These are phyloP conservation scores for Bursaphelenchus mucronatus DNA, from an alignment of 1,140 invertebrate genomes.

Conservation along the genomic window DNA sequence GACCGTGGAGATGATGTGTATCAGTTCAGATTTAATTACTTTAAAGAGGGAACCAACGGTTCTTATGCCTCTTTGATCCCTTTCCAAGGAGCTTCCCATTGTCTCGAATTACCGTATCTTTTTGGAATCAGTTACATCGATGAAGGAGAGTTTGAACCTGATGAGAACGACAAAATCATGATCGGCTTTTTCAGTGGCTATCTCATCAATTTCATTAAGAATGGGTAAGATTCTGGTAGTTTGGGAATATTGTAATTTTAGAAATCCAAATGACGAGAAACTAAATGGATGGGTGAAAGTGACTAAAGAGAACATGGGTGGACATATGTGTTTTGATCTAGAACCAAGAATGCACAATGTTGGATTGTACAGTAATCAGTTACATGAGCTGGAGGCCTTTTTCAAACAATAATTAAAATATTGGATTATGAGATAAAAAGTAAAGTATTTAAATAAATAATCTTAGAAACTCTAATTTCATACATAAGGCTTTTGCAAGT, in stretches of 20 bases:
- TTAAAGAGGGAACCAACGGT: constrained; percentile 26
- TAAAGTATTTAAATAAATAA: too few relatives aligned
- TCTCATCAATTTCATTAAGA: constrained; percentile 57
- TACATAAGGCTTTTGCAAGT: too few relatives aligned
- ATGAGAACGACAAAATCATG: constrained; percentile 41
- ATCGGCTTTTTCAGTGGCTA: constrained; percentile 47
- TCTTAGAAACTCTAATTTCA: too few relatives aligned
- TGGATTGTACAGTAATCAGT: too few relatives aligned
- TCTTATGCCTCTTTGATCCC: constrained; percentile 32
- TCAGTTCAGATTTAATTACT: constrained; percentile 39
- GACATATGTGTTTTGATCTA: too few relatives aligned
- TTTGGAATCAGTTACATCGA: constrained; percentile 42
- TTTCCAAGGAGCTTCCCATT: constrained; percentile 46
- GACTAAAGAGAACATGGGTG: too few relatives aligned
- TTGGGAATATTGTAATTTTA: background rate
- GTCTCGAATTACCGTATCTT: constrained; percentile 51
- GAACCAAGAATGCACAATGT: too few relatives aligned
- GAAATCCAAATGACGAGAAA: constrained; percentile 17
- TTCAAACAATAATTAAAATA: too few relatives aligned
- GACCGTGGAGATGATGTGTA: constrained; percentile 29
- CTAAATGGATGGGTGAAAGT: too few relatives aligned
- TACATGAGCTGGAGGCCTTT: too few relatives aligned
- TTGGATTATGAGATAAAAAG: too few relatives aligned
- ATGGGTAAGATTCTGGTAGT: constrained; percentile 37
- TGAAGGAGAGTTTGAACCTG: constrained; percentile 38